Percentiles rank a stretch among this genome's conserved stretches.
Evolutionary conservation across 2,113 vertebrate genomes (phyloP).

Genomic region (Rhabdornis inornatus): DNA sequence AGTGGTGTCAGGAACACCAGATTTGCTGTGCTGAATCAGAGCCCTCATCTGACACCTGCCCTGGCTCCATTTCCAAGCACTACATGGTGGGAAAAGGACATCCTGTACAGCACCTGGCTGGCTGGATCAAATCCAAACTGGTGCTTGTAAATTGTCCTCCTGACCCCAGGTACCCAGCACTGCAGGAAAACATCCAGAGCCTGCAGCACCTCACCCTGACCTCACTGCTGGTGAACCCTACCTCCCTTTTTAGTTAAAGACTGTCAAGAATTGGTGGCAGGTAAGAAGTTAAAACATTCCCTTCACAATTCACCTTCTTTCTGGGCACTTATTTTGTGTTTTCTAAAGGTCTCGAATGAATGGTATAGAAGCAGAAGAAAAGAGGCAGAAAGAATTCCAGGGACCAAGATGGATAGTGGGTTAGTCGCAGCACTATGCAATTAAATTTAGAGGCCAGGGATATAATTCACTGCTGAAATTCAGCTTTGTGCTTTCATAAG

Average conservation of each 20-base stretch:
- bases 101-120: neutral
- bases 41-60: neutral
- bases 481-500: neutral
- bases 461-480: constrained; percentile 54
- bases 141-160: neutral
- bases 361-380: neutral
- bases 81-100: accelerated
- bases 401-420: neutral
- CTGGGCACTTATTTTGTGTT: neutral
- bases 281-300: neutral
- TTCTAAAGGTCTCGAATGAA: constrained; percentile 4
- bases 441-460: constrained; percentile 39
- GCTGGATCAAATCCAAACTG: neutral
- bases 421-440: constrained; percentile 11
- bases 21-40: neutral
- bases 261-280: neutral
- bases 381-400: neutral
- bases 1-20: neutral
- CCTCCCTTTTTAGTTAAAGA: neutral
- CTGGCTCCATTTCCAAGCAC: neutral
- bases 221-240: neutral
- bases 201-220: neutral
- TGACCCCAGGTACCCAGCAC: neutral
- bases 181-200: neutral
- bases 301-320: neutral